A percentile compares a stretch with the other conserved stretches of the same genome.
Conservation (phyloP, 1,140 invertebrate genomes). For the Rhysida immarginata region DNA sequence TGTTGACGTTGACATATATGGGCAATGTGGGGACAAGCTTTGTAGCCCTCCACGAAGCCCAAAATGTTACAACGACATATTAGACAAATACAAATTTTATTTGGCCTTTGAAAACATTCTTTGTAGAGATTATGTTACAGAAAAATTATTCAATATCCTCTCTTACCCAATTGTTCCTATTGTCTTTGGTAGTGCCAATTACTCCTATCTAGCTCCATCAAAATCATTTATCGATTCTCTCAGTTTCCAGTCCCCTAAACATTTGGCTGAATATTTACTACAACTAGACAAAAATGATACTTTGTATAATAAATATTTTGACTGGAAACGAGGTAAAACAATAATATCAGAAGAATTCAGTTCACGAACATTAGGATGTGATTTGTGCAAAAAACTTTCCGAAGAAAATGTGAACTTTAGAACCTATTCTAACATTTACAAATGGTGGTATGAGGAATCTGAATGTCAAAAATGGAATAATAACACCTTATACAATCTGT, state of each 20-base stretch:
- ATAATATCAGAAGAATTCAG: background rate
- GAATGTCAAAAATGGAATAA: too few species aligned
- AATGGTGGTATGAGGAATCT: too few species aligned
- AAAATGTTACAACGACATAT: too few species aligned
- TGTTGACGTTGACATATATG: conserved; percentile 48
- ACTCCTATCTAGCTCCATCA: conserved; percentile 24
- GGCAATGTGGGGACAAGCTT: conserved; percentile 41
- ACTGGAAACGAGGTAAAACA: background rate
- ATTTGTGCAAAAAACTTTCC: background rate
- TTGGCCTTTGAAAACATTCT: conserved; percentile 34
- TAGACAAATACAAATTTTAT: conserved; percentile 27
- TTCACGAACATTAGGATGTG: background rate
- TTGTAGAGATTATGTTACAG: conserved; percentile 34
- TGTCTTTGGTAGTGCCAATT: conserved; percentile 28
- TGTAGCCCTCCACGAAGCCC: too few species aligned
- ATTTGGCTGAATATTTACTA: conserved; percentile 21
- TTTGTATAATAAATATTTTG: conserved; percentile 20
- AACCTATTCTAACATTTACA: background rate
- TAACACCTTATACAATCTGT: too few species aligned
- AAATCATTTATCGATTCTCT: conserved; percentile 29
- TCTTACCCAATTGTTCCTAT: conserved; percentile 24
- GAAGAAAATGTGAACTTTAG: background rate
- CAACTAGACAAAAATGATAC: conserved; percentile 19
- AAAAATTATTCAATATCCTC: conserved; percentile 41
- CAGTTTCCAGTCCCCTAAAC: conserved; percentile 18